A percentile compares a stretch with the other conserved stretches of the same genome.
Conservation (phyloP, 2,113 vertebrate species). For the Petrocephalus microphthalmus region DNA sequence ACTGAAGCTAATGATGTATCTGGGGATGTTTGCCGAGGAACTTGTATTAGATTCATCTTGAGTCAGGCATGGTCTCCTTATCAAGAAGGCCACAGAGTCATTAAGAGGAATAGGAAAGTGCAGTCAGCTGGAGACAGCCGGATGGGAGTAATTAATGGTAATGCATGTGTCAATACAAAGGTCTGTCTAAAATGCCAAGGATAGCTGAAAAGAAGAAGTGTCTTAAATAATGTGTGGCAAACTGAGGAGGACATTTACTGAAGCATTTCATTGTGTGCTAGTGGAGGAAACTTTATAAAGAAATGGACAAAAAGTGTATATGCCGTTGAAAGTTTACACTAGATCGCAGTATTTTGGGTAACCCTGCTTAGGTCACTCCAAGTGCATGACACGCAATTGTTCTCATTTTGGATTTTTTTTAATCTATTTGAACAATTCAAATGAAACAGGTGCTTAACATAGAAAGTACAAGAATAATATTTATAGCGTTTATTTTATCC, state of each 20-base stretch:
- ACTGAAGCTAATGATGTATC: constrained; percentile 22
- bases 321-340: neutral
- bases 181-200: neutral
- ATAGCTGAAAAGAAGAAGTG: constrained; percentile 18
- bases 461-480: neutral
- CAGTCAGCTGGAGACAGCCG: constrained; percentile 47
- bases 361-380: neutral
- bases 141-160: constrained; percentile 56
- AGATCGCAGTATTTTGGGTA: neutral
- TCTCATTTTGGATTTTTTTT: neutral
- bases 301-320: neutral
- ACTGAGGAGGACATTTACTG: neutral
- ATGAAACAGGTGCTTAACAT: too few species aligned
- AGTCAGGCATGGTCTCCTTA: constrained; percentile 20
- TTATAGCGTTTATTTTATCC: neutral
- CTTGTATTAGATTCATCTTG: constrained; percentile 16
- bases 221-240: neutral
- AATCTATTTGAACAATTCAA: neutral
- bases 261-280: neutral
- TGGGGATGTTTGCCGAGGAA: constrained; percentile 20
- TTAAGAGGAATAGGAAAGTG: constrained; percentile 57
- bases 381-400: neutral
- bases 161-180: constrained; percentile 59
- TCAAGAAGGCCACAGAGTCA: neutral
- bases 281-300: too few species aligned